These are phyloP conservation scores for Callaeas wilsoni DNA, from an alignment of 2,113 vertebrate genomes.

Conservation along the genomic window DNA sequence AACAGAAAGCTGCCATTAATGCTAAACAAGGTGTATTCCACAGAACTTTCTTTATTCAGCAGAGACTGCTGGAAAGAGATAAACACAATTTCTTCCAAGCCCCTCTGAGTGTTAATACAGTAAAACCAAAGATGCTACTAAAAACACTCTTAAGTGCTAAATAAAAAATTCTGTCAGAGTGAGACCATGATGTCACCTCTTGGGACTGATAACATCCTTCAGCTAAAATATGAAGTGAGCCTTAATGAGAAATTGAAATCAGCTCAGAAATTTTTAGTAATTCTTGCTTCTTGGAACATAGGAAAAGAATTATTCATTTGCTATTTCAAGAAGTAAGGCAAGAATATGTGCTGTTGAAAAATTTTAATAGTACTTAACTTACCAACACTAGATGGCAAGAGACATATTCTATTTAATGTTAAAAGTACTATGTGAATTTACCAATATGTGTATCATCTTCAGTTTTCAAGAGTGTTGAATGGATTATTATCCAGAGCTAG, in stretches of 20 bases:
- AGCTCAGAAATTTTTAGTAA: constrained; percentile 52
- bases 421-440: constrained; percentile 52
- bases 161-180: constrained; percentile 64
- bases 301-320: constrained; percentile 46
- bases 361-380: constrained; percentile 45
- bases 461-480: constrained; percentile 51
- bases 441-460: constrained; percentile 17
- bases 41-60: background rate
- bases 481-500: constrained; percentile 58
- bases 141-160: constrained; percentile 64
- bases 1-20: background rate
- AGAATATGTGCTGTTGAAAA: constrained; percentile 56
- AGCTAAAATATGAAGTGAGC: constrained; percentile 53
- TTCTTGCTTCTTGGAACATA: constrained; percentile 66
- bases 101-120: constrained; percentile 51
- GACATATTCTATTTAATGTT: constrained; percentile 48
- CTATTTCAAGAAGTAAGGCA: constrained; percentile 44
- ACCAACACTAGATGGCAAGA: constrained; percentile 57
- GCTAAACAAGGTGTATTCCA: background rate
- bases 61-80: background rate
- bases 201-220: constrained; percentile 67
- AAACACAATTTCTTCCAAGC: constrained; percentile 39
- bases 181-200: constrained; percentile 55
- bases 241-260: constrained; percentile 71
- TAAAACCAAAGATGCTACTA: constrained; percentile 48